Conservation (phyloP, 2,113 vertebrate species). For the Dolichotis patagonum region DNA sequence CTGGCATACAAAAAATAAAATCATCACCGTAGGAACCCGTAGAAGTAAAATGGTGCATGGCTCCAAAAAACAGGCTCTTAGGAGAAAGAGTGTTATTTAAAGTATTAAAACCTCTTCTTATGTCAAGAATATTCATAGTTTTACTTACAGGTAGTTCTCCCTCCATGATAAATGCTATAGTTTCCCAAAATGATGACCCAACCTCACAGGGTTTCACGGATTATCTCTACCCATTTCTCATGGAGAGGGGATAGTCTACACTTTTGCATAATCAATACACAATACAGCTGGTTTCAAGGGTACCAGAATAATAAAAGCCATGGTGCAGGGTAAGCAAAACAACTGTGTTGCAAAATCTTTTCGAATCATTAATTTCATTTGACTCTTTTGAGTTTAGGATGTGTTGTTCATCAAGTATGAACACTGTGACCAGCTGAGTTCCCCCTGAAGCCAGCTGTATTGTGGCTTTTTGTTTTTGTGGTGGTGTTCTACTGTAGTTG, state of each 20-base stretch:
- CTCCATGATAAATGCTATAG: not conserved
- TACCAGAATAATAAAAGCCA: not conserved
- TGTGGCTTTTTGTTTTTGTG: not conserved
- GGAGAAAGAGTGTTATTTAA: not conserved
- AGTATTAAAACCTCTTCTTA: not conserved
- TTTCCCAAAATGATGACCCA: not conserved
- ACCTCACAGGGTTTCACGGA: not conserved
- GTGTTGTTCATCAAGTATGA: not conserved
- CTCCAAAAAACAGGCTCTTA: not conserved
- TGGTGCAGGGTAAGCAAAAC: not conserved
- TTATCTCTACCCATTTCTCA: not conserved
- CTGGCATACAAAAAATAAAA: not conserved
- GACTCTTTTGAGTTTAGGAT: not conserved
- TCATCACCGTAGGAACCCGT: not conserved
- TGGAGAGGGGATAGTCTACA: not conserved
- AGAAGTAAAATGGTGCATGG: not conserved
- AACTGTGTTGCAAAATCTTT: not conserved
- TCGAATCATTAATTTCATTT: not conserved
- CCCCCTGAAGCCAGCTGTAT: not conserved
- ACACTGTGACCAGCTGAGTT: not conserved
- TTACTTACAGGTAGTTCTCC: not conserved
- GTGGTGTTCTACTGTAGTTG: not conserved
- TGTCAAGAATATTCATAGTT: too few relatives aligned
- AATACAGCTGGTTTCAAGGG: not conserved
- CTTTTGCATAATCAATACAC: not conserved